Conservation (phyloP, 2,888 invertebrate genomes). For the Agrotis ipsilon region DNA sequence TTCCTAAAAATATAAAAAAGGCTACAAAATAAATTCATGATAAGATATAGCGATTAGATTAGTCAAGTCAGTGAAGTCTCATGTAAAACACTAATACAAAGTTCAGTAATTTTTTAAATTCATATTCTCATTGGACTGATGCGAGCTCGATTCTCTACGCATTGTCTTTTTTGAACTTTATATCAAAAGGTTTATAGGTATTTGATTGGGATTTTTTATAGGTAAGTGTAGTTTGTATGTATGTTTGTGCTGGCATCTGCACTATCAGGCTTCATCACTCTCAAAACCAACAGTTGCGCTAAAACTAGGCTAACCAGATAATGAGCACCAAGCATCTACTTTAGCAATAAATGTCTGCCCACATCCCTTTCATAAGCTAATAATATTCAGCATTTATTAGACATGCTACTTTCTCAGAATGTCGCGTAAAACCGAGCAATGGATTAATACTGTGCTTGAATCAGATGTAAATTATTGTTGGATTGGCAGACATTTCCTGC, state of each 20-base stretch:
- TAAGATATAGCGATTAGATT: not conserved
- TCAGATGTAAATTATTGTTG: constrained; percentile 15
- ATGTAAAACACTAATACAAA: too few species aligned
- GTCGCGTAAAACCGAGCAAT: not conserved
- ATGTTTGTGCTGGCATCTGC: too few species aligned
- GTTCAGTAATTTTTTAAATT: too few species aligned
- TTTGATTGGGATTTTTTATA: too few species aligned
- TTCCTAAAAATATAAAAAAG: constrained; percentile 19
- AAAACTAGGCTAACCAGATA: not conserved
- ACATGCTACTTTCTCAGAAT: constrained; percentile 7
- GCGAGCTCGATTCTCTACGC: too few species aligned
- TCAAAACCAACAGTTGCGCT: not conserved
- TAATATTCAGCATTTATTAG: constrained; percentile 13
- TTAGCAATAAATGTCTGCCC: constrained; percentile 12
- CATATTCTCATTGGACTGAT: too few species aligned
- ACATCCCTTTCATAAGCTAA: not conserved
- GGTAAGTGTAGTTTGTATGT: too few species aligned
- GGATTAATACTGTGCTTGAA: not conserved
- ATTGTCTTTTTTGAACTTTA: too few species aligned
- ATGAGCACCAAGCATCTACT: constrained; percentile 2
- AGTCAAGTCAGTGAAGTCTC: too few species aligned
- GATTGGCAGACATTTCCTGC: constrained; percentile 8
- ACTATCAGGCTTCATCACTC: not conserved
- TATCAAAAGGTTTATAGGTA: too few species aligned
- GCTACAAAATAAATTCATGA: constrained; percentile 8